Conservation (phyloP, 1,140 invertebrate genomes). For the Drosophila biarmipes region DNA sequence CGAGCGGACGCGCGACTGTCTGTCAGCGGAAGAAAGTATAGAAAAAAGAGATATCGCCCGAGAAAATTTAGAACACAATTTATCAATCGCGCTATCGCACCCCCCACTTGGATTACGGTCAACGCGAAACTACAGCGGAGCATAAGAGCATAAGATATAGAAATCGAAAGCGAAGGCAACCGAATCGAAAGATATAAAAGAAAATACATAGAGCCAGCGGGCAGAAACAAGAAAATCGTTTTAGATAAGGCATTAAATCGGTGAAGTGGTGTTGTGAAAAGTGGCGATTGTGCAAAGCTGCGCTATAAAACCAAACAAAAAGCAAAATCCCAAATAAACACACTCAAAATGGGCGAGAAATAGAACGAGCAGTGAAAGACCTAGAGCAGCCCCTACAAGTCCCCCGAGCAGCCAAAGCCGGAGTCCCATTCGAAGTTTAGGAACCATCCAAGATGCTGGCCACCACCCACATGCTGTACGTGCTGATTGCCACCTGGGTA, state of each 20-base stretch:
- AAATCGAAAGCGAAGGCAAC: slow-evolving; percentile 30
- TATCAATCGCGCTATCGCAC: slow-evolving; percentile 57
- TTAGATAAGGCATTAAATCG: slow-evolving; percentile 52
- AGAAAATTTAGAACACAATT: slow-evolving; percentile 62
- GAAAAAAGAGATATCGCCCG: slow-evolving; percentile 45
- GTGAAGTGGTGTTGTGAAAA: slow-evolving; percentile 52
- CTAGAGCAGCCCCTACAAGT: slow-evolving; percentile 12
- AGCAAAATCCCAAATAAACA: slow-evolving; percentile 43
- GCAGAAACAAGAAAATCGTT: slow-evolving; percentile 42
- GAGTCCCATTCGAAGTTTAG: slow-evolving; percentile 7
- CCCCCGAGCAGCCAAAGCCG: slow-evolving; percentile 12
- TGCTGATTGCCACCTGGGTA: slow-evolving; percentile 87
- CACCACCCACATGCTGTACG: slow-evolving; percentile 72
- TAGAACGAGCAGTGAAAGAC: slow-evolving; percentile 41
- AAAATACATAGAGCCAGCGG: slow-evolving; percentile 31
- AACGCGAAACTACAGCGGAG: slow-evolving; percentile 64
- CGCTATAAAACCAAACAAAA: slow-evolving; percentile 40
- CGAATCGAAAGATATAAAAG: slow-evolving; percentile 20
- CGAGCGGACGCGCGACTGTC: slow-evolving; percentile 69
- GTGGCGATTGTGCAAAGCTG: slow-evolving; percentile 54
- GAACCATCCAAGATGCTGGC: slow-evolving; percentile 61
- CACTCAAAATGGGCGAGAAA: slow-evolving; percentile 62
- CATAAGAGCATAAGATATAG: slow-evolving; percentile 43
- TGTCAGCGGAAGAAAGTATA: slow-evolving; percentile 32
- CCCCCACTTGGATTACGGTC: slow-evolving; percentile 82